These are phyloP conservation scores for Spisula subtruncata DNA, from an alignment of 2,888 invertebrate genomes.

Conservation along the genomic window DNA sequence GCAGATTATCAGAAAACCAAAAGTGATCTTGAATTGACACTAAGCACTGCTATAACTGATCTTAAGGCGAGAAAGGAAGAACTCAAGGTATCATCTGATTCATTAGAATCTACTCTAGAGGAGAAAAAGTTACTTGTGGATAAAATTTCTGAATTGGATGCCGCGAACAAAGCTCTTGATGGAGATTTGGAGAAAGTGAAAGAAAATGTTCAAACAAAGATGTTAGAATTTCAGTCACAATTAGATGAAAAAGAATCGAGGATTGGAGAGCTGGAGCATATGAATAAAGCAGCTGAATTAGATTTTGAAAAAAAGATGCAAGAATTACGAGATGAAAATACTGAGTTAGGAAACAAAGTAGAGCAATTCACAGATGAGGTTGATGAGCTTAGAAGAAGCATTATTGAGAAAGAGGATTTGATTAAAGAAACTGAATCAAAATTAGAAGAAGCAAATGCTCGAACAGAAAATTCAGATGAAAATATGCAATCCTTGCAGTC, in stretches of 20 bases:
- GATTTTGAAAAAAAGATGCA: slow-evolving; percentile 2
- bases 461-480: slow-evolving; percentile 16
- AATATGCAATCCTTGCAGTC: not conserved
- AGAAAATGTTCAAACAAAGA: not conserved
- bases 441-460: slow-evolving; percentile 17
- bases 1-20: slow-evolving; percentile 36
- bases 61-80: slow-evolving; percentile 65
- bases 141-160: slow-evolving; percentile 33
- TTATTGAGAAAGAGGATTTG: slow-evolving; percentile 30
- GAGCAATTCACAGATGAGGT: slow-evolving; percentile 67
- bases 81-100: slow-evolving; percentile 49
- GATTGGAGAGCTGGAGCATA: slow-evolving; percentile 21
- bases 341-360: slow-evolving; percentile 50
- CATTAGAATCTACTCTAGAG: slow-evolving; percentile 63
- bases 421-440: slow-evolving; percentile 33
- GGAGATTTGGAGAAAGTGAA: slow-evolving; percentile 29
- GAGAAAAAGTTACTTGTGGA: slow-evolving; percentile 45
- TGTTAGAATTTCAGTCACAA: not conserved
- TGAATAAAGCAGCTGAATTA: not conserved
- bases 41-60: slow-evolving; percentile 69
- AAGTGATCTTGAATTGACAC: slow-evolving; percentile 55
- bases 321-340: slow-evolving; percentile 19
- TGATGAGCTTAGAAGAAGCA: slow-evolving; percentile 48
- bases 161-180: slow-evolving; percentile 37
- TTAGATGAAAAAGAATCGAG: slow-evolving; percentile 27